Evolutionary conservation across 2,888 invertebrate genomes (phyloP).

Genomic region (Standfussiana lucernea): DNA sequence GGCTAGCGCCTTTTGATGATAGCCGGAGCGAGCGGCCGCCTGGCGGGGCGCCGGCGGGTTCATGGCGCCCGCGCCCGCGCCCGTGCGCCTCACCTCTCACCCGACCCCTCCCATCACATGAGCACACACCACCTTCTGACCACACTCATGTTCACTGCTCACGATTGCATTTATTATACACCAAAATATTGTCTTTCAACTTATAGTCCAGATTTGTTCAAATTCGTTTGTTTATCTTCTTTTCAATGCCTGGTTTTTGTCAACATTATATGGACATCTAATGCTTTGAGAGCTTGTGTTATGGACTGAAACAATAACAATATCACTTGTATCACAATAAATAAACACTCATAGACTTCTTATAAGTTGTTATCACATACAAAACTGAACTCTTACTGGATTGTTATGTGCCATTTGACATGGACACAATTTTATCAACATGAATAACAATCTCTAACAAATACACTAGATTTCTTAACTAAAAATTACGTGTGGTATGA

Average conservation of each 20-base stretch:
- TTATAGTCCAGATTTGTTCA: constrained; percentile 54
- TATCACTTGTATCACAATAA: constrained; percentile 28
- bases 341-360: constrained; percentile 31
- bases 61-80: constrained; percentile 91
- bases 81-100: constrained; percentile 90
- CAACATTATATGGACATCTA: constrained; percentile 53
- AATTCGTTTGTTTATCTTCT: constrained; percentile 58
- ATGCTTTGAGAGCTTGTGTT: constrained; percentile 46
- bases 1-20: constrained; percentile 96
- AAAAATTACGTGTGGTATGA: constrained; percentile 24
- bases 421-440: constrained; percentile 56
- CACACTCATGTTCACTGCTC: constrained; percentile 78
- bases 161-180: constrained; percentile 74
- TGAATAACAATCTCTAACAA: constrained; percentile 49
- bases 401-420: constrained; percentile 57
- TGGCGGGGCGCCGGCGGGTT: constrained; percentile 92
- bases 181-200: constrained; percentile 65
- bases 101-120: constrained; percentile 89
- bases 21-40: constrained; percentile 94
- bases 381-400: constrained; percentile 50
- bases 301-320: constrained; percentile 58
- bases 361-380: constrained; percentile 23
- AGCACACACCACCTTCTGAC: constrained; percentile 79
- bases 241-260: constrained; percentile 61
- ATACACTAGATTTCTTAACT: constrained; percentile 19